Base-by-base conservation (phyloP, 2,888 invertebrate genomes). In the Drosophila nr. perissopoda region DNA sequence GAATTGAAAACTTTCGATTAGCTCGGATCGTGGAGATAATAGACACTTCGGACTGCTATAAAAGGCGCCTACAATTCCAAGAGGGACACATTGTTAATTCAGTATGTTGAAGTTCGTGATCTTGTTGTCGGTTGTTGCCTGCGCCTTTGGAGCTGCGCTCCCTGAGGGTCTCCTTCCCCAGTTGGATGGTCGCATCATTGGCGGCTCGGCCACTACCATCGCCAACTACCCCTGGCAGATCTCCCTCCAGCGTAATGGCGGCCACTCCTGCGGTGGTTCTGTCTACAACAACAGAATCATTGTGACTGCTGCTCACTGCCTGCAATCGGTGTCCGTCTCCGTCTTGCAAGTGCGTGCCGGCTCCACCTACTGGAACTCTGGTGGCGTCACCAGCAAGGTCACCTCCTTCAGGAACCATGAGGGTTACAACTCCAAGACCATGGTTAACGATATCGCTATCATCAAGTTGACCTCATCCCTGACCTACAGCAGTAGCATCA, bases 231-330 rank as follows among this genome's bases (percentile, higher is more conserved):
- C 92, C 29, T 90, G 87, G 81, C 88, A 88, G 70, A 75, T 89
- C 31, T 91, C 91, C 2, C 67, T 92, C 6, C 82, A 84, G 68
- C 82, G 82, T n/a, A 85, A 91, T 52, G 94, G 94, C 1, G 79
- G 91, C 0, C 95, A 95, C 81, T 90, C 92, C 0, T 95, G 95
- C 78, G 95, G 95, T 2, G 95, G 94, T 0, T 90, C 94, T 16
- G 86, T 95, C 57, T 93, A 93, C 62, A 87, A 84, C 27, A 87
- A 93, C 60, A 94, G 94, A 40, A 74, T 86, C 49, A 92, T 94
- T 1, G 70, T 95, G 7, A 95, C 95, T 2, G 95, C 95, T 31
- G 95, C 95, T n/a, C 95, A 95, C 85, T 95, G 95, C 81, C 92
- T 91, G 79, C 82, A 93, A 42, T 60, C 64, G n/a, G 79, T 76